Evolutionary conservation across 37 sponge, comb jelly and placozoan genomes (phyloP), one percentile per base, ranked within the genome.

Genomic region (Tethya wilhelma): DNA sequence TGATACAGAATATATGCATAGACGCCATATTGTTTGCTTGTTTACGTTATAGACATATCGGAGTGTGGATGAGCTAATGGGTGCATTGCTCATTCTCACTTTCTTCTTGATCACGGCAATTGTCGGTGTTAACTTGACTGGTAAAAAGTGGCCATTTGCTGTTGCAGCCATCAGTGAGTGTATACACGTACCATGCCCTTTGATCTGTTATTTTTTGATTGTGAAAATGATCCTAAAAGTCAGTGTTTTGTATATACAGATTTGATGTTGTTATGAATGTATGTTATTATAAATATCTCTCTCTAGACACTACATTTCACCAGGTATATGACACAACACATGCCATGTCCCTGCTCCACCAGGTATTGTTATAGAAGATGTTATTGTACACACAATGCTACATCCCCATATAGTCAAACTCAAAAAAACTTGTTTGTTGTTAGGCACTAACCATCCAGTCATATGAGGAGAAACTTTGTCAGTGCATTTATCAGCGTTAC

Each of bases 231-330:
- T n/a, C n/a, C n/a, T n/a, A n/a, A n/a, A n/a, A n/a, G n/a, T n/a
- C n/a, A n/a, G n/a, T n/a, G n/a, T n/a, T n/a, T n/a, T n/a, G n/a
- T n/a, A n/a, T n/a, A n/a, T n/a, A n/a, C n/a, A n/a, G n/a, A n/a
- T n/a, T n/a, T n/a, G n/a, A n/a, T n/a, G n/a, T n/a, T n/a, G n/a
- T n/a, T n/a, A n/a, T n/a, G n/a, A n/a, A n/a, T n/a, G n/a, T n/a
- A n/a, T n/a, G n/a, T n/a, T n/a, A n/a, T 19, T 82, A 83, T 45
- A 89, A 83, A 40, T 83, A 83, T 28, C 79, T 89, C 1, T 57
- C 83, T 11, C 83, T 84, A n/a, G 66, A 89, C 71, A 89, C 89
- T n/a, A n/a, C n/a, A n/a, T 89, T 89, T 58, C 89, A 89, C 41
- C 64, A 84, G 25, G 89, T 89, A 1, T 82, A 89, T 77, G 89